Evolutionary conservation across 2,113 vertebrate species (phyloP).

Genomic region (Solea senegalensis): DNA sequence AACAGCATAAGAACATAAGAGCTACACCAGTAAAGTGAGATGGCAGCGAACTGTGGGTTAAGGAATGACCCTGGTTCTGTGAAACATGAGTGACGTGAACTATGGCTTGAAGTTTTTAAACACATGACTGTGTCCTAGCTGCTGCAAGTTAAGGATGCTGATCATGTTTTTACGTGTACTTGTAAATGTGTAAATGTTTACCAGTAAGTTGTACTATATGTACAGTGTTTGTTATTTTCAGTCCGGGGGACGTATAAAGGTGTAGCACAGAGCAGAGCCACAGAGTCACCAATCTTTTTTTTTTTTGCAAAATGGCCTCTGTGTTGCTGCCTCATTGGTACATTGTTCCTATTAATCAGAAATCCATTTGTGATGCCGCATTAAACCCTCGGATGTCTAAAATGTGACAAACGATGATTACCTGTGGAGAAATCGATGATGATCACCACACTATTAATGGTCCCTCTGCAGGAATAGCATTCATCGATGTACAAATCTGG

Average conservation of each 20-base stretch:
- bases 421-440: constrained; percentile 74
- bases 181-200: too few species aligned
- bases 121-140: too few species aligned
- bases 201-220: too few species aligned
- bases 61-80: too few species aligned
- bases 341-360: constrained; percentile 76
- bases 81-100: too few species aligned
- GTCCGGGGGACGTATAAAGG: constrained; percentile 4
- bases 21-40: too few species aligned
- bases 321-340: constrained; percentile 45
- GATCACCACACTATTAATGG: constrained; percentile 72
- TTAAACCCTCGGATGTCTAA: constrained; percentile 73
- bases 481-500: constrained; percentile 48
- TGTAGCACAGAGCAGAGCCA: constrained; percentile 19
- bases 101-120: too few species aligned
- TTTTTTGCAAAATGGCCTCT: constrained; percentile 36
- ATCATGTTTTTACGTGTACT: too few species aligned
- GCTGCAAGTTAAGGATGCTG: too few species aligned
- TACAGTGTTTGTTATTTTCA: constrained; percentile 20
- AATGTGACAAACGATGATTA: constrained; percentile 76
- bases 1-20: too few species aligned
- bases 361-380: constrained; percentile 73
- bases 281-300: constrained; percentile 27
- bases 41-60: too few species aligned
- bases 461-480: constrained; percentile 60